Evolutionary conservation across 1,140 invertebrate species (phyloP).

Genomic region (Cecropterus lyciades): DNA sequence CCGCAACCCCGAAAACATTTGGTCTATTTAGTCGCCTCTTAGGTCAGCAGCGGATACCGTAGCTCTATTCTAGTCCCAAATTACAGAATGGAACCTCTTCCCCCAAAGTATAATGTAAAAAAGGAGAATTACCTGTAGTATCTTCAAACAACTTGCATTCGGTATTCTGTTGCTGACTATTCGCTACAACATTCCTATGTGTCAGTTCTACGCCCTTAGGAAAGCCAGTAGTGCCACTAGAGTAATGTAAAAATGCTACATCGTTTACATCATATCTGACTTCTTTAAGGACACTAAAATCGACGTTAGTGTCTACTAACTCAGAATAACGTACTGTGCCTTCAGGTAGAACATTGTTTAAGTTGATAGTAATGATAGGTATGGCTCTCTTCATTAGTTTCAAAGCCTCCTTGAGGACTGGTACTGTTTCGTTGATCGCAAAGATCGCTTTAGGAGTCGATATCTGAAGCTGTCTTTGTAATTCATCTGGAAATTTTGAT

Average conservation of each 20-base stretch:
- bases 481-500: conserved; percentile 92
- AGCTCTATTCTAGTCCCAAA: no score
- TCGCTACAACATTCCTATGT: conserved; percentile 87
- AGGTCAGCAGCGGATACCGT: no score
- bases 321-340: conserved; percentile 86
- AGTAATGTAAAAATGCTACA: conserved; percentile 86
- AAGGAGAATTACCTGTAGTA: conserved; percentile 63
- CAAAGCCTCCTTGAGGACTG: conserved; percentile 78
- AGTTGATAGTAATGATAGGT: conserved; percentile 85
- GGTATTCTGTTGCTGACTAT: conserved; percentile 82
- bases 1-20: no score
- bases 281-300: conserved; percentile 77
- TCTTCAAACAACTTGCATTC: conserved; percentile 57
- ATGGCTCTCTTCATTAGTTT: conserved; percentile 74
- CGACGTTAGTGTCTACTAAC: conserved; percentile 71
- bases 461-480: conserved; percentile 88
- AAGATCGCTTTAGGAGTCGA: conserved; percentile 88
- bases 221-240: conserved; percentile 95
- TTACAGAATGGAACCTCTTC: no score
- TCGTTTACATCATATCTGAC: conserved; percentile 75
- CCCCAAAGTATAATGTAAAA: no score
- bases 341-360: conserved; percentile 64
- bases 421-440: conserved; percentile 83
- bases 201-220: conserved; percentile 95
- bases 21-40: no score